Evolutionary conservation across 2,797 vertebrate species (phyloP), one percentile per base, ranked within the genome.

Genomic region (Lagodon rhomboides): DNA sequence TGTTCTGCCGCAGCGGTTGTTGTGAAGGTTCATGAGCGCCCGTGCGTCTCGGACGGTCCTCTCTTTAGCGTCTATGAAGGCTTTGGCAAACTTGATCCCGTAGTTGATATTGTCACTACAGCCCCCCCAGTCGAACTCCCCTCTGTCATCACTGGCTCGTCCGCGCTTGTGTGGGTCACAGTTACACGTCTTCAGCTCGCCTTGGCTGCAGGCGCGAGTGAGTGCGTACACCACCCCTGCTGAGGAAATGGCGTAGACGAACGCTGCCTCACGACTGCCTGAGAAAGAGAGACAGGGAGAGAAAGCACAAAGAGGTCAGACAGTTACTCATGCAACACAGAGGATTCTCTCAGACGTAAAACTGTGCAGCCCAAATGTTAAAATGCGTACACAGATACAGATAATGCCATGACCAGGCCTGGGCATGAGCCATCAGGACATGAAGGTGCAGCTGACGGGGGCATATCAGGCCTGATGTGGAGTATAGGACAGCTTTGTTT

Each of bases 81-180:
- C 96, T 90, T 99, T 99, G 85, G 98, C 97, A 23, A 99, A 99
- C 75, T 96, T 97, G 73, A 99, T 97, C 16, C 98, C 98, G 0
- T 99, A 99, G 94, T 98, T 97, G 90, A 99, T 98, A 86, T 99
- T 98, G 94, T 99, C 98, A 3, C 98, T 99, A 87, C 98, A 99
- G 90, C 98, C 98, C 0, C 98, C 98, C 98, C 98, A 99, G 92
- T 99, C 97, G 27, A 97, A 99, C 78, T 98, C 97, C 55, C 98
- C 98, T 46, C 95, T 94, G 6, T 95, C 95, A 6, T 99, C 98
- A 43, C 86, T 96, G 27, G 94, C 86, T 50, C 96, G 95, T 55
- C 98, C 98, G 1, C 97, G 96, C 85, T 97, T 98, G 38, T 97
- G 97, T 0, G 98, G 97, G 91, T 99, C 98, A 23, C 98, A 99